Percentiles rank a stretch among this genome's conserved stretches.
Conservation (phyloP, 2,888 invertebrate species). For the Amphimallon solstitiale region DNA sequence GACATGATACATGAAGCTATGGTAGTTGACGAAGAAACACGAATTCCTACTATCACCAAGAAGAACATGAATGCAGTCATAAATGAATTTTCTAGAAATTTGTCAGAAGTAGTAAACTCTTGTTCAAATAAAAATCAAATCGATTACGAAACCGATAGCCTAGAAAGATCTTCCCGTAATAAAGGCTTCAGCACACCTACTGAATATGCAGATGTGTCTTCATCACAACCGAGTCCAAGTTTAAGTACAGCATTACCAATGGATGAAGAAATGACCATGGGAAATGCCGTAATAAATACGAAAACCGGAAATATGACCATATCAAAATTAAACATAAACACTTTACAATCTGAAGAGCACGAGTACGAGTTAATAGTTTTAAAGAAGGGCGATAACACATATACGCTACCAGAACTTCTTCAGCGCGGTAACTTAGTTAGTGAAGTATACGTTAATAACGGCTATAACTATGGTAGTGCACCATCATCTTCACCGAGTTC, state of each 20-base stretch:
- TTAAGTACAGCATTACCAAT: slow-evolving; percentile 78
- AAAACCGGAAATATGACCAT: slow-evolving; percentile 69
- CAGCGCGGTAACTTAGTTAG: slow-evolving; percentile 70
- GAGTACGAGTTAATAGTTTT: slow-evolving; percentile 64
- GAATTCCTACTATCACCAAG: slow-evolving; percentile 67
- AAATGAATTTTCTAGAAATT: slow-evolving; percentile 54
- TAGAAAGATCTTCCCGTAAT: slow-evolving; percentile 70
- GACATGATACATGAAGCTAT: slow-evolving; percentile 77
- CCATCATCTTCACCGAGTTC: slow-evolving; percentile 68
- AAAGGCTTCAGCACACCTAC: slow-evolving; percentile 69
- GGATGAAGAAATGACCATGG: slow-evolving; percentile 83
- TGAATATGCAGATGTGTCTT: slow-evolving; percentile 72
- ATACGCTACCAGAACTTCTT: slow-evolving; percentile 63
- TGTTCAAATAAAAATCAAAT: slow-evolving; percentile 15
- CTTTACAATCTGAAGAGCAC: slow-evolving; percentile 56
- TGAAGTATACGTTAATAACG: slow-evolving; percentile 83
- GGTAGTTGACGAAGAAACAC: slow-evolving; percentile 63
- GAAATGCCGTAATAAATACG: slow-evolving; percentile 77
- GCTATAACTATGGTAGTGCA: slow-evolving; percentile 71
- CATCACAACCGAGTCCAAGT: slow-evolving; percentile 78
- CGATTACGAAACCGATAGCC: slow-evolving; percentile 79
- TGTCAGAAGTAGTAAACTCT: slow-evolving; percentile 43
- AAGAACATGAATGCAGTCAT: slow-evolving; percentile 73
- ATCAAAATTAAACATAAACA: slow-evolving; percentile 57
- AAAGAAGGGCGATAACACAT: slow-evolving; percentile 49